Evolutionary conservation across 1,140 invertebrate species (phyloP).

Genomic region (Leptopilina boulardi): DNA sequence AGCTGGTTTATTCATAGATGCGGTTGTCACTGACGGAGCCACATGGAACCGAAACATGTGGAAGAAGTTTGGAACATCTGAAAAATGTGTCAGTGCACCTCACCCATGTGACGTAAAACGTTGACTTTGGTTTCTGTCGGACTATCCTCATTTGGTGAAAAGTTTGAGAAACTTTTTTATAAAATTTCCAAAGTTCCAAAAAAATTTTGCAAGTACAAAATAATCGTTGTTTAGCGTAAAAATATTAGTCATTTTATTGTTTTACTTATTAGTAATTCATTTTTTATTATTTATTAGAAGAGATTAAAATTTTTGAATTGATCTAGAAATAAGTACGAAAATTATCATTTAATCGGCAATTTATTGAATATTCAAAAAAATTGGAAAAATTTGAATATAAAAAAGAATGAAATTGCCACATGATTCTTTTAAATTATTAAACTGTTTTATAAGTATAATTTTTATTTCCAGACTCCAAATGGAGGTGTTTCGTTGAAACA

Average conservation of each 20-base stretch:
- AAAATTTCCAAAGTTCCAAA: background rate
- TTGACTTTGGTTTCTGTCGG: conserved; percentile 4
- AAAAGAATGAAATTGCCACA: no score
- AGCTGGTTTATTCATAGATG: conserved; percentile 39
- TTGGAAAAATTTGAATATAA: no score
- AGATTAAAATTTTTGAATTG: no score
- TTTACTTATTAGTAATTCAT: no score
- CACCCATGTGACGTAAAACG: conserved; percentile 4
- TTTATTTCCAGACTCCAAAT: conserved; percentile 37
- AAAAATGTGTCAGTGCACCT: conserved; percentile 20
- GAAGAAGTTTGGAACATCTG: conserved; percentile 41
- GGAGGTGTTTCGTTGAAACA: conserved; percentile 35
- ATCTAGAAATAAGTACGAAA: no score
- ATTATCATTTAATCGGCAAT: no score
- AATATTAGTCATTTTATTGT: no score
- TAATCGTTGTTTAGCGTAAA: no score
- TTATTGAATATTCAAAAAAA: no score
- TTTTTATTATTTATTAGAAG: no score
- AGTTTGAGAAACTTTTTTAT: conserved; percentile 35
- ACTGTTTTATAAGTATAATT: background rate
- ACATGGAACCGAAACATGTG: conserved; percentile 47
- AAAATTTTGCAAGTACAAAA: background rate
- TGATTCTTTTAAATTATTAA: no score
- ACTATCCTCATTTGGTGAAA: conserved; percentile 42
- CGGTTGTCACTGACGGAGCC: conserved; percentile 40